A percentile compares a stretch with the other conserved stretches of the same genome.
These are phyloP conservation scores for Mythimna impura DNA, from an alignment of 2,888 invertebrate genomes.

Conservation along the genomic window DNA sequence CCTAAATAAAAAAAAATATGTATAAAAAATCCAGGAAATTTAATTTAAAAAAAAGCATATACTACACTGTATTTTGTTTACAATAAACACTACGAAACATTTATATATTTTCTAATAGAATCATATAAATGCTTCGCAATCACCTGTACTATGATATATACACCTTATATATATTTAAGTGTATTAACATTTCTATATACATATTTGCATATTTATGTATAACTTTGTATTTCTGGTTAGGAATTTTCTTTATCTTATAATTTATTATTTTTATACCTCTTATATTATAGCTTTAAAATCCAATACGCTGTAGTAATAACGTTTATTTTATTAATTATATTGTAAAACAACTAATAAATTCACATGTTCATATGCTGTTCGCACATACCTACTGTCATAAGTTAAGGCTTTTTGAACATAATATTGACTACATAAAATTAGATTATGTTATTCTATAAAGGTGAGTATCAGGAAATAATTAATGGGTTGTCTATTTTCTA, in stretches of 20 bases:
- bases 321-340: conserved; percentile 10
- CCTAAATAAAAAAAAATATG: conserved; percentile 28
- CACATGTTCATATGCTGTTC: conserved; percentile 2
- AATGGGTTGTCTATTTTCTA: not conserved
- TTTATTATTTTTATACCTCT: not conserved
- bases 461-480: conserved; percentile 12
- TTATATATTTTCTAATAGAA: conserved; percentile 3
- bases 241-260: not conserved
- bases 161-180: no score
- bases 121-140: conserved; percentile 15
- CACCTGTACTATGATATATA: no score
- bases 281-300: conserved; percentile 26
- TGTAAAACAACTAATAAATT: conserved; percentile 11
- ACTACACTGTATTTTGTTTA: conserved; percentile 9
- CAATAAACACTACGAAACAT: not conserved
- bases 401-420: conserved; percentile 2
- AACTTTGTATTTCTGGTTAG: no score
- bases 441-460: not conserved
- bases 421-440: not conserved
- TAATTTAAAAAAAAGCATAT: not conserved
- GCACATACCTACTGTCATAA: conserved; percentile 23
- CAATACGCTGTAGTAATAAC: conserved; percentile 1
- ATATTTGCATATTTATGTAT: not conserved
- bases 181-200: not conserved
- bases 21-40: not conserved